Conservation (phyloP, 2,888 invertebrate genomes). For the Elaeidobius kamerunicus region DNA sequence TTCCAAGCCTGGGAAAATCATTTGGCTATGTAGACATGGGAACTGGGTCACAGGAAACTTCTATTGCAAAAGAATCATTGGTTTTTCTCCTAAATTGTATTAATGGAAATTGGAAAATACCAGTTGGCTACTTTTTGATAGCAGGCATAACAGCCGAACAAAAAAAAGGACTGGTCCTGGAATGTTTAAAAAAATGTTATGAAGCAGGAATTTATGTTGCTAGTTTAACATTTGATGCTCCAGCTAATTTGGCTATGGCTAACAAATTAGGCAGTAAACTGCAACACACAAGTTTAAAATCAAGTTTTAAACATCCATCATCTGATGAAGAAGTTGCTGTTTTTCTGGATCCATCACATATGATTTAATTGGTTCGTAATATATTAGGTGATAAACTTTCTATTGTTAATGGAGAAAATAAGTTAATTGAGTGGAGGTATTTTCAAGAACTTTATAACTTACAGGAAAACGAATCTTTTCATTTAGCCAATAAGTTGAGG, state of each 20-base stretch:
- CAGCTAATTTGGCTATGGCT: slow-evolving; percentile 17
- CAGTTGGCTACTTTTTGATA: slow-evolving; percentile 14
- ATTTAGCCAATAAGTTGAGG: slow-evolving; percentile 23
- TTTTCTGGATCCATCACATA: slow-evolving; percentile 22
- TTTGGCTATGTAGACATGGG: slow-evolving; percentile 25
- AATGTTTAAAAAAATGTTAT: slow-evolving; percentile 12
- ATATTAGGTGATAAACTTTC: slow-evolving; percentile 15
- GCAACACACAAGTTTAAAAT: neutral
- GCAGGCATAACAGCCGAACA: slow-evolving; percentile 5
- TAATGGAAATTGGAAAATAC: slow-evolving; percentile 19
- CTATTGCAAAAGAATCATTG: slow-evolving; percentile 11
- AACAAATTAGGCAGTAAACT: slow-evolving; percentile 7
- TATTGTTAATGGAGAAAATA: slow-evolving; percentile 8
- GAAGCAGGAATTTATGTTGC: slow-evolving; percentile 3
- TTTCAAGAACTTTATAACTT: slow-evolving; percentile 13
- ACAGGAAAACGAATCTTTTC: slow-evolving; percentile 17
- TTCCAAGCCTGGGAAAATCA: slow-evolving; percentile 10
- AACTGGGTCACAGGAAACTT: slow-evolving; percentile 11
- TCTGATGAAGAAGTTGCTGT: slow-evolving; percentile 6
- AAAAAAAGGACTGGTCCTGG: slow-evolving; percentile 12
- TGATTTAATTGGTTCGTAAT: slow-evolving; percentile 23
- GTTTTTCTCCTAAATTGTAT: slow-evolving; percentile 17
- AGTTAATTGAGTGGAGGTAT: slow-evolving; percentile 22
- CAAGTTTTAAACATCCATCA: slow-evolving; percentile 16
- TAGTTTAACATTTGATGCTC: slow-evolving; percentile 19